phyloP scores from a whole-genome alignment of 2,113 vertebrate species.

The Mobula hypostoma region DNA sequence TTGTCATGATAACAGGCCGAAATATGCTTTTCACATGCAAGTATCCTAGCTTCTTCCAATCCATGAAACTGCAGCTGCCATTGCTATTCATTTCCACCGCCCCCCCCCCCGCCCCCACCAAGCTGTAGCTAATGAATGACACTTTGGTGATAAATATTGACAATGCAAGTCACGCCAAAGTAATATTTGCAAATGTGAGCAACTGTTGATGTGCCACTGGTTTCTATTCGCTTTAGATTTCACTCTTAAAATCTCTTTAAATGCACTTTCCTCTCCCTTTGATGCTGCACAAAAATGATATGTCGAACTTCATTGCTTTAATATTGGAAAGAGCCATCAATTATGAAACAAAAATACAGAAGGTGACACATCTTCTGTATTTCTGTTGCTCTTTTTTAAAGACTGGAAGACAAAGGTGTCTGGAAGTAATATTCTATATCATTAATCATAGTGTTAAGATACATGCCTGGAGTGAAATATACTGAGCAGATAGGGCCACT shows the following conservation, averaged over 20 bases:
- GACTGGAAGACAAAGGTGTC: background rate
- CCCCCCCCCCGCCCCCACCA: too few relatives aligned
- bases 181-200: background rate
- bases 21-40: background rate
- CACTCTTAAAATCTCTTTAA: background rate
- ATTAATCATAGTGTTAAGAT: slow-evolving; percentile 17
- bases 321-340: background rate
- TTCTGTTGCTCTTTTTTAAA: background rate
- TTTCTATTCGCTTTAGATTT: background rate
- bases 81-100: background rate
- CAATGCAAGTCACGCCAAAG: background rate
- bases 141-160: background rate
- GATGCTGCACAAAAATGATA: background rate
- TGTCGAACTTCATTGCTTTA: background rate
- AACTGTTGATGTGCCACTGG: background rate
- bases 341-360: background rate
- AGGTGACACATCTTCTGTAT: background rate
- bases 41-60: background rate
- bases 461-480: slow-evolving; percentile 5
- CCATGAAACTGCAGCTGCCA: background rate
- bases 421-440: background rate
- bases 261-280: background rate
- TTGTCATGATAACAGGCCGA: background rate
- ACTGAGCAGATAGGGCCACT: background rate
- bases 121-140: background rate